Base-by-base conservation (phyloP, 2,113 vertebrate species). In the Elaphurus davidianus region DNA sequence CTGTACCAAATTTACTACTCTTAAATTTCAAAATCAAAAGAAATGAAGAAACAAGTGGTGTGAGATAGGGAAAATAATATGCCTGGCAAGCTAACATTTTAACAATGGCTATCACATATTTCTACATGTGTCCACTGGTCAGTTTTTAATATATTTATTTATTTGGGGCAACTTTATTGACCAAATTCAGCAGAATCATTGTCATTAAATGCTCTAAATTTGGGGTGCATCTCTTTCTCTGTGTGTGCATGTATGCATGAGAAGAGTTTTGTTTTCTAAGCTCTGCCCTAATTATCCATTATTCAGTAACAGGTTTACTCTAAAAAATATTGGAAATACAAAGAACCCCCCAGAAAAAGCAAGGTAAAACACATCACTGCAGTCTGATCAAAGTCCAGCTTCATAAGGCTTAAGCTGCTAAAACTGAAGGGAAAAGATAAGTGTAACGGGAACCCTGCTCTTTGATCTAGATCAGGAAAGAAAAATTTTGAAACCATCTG, bases 1-100 rank as follows among this genome's bases (percentile, higher is more conserved):
- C 45, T 93, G 27, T 59, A 93, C 16, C 60, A 96, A 97, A 96
- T 55, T 96, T 71, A 90, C 40, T 96, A 43, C 84, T 97, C 33
- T 86, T 45, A 93, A n/a, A 87, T 91, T 93, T 93, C 54, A 87
- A 97, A 95, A 91, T 54, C 76, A 14, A 67, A 89, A 62, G 82
- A 84, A 97, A 95, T 78, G n/a, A 74, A n/a, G 85, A 90, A 95
- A 78, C 16, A 91, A 82, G 15, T 27, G 5, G 11, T 23, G 64
- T 13, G 3, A 92, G 28, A 55, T 23, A n/a, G 16, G 36, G 60
- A 96, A 89, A 59, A 25, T 60, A 79, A 57, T 59, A 36, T 30
- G 9, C 36, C 19, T 45, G 57, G 2, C 19, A 76, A 89, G 10
- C 33, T 74, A 85, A 50, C 47, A 87, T 62, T 96, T 93, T 14